phyloP scores from a whole-genome alignment of 2,888 invertebrate genomes.

The Tetramorium bicarinatum region DNA sequence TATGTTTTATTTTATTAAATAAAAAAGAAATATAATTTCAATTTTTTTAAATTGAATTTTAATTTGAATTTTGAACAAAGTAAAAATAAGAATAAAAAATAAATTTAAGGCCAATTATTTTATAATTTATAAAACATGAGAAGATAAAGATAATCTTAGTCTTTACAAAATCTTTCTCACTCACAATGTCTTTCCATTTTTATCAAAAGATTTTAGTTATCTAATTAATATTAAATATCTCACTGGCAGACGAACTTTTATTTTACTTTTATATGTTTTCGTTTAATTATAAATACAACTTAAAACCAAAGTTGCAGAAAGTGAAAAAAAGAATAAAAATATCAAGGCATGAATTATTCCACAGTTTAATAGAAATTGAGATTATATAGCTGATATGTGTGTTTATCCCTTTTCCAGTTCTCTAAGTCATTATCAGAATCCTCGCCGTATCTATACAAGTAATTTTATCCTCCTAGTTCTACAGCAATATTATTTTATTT shows the following conservation, averaged over 20 bases:
- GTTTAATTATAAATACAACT: not conserved
- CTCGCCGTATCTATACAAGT: not conserved
- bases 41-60: not conserved
- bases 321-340: not conserved
- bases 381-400: constrained; percentile 22
- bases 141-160: not conserved
- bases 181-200: not conserved
- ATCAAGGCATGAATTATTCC: not conserved
- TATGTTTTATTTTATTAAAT: not conserved
- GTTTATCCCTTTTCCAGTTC: not conserved
- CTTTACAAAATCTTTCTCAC: not conserved
- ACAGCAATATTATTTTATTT: constrained; percentile 13
- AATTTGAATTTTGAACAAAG: not conserved
- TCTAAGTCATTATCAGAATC: not conserved
- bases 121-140: not conserved
- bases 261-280: not conserved
- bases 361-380: constrained; percentile 3
- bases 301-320: not conserved
- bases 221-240: not conserved
- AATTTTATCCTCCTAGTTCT: not conserved
- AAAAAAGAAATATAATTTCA: not conserved
- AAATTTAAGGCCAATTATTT: not conserved
- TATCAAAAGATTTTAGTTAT: not conserved
- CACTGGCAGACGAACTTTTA: not conserved
- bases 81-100: not conserved